A percentile compares a stretch with the other conserved stretches of the same genome.
phyloP scores from a whole-genome alignment of 2,113 vertebrate genomes.

The Myxocyprinus asiaticus region DNA sequence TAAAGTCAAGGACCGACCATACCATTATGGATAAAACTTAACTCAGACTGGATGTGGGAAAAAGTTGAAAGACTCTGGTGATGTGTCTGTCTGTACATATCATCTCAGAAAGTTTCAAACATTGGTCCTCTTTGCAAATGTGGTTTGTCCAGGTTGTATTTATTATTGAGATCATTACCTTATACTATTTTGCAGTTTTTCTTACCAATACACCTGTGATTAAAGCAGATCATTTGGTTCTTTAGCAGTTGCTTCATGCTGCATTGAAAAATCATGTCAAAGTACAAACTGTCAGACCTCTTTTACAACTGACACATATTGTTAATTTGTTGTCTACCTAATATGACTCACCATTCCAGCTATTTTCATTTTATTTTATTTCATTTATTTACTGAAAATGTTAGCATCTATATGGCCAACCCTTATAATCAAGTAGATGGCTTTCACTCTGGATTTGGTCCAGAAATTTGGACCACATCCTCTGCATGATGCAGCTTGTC shows the following conservation, averaged over 20 bases:
- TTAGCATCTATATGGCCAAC: neutral
- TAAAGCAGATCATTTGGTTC: neutral
- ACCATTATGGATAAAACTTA: too few species aligned
- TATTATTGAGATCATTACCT: neutral
- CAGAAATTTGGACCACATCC: constrained; percentile 58
- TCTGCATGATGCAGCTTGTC: constrained; percentile 25
- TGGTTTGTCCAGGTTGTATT: too few species aligned
- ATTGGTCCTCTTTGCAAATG: too few species aligned
- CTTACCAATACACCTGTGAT: neutral
- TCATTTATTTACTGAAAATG: neutral
- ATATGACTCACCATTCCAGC: neutral
- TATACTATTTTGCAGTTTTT: neutral
- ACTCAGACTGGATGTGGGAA: too few species aligned
- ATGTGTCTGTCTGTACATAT: too few species aligned
- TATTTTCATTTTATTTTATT: too few species aligned
- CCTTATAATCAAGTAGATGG: neutral
- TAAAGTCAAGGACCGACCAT: too few species aligned
- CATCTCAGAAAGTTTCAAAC: too few species aligned
- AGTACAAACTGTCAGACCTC: neutral
- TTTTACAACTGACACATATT: neutral
- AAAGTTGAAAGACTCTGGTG: too few species aligned
- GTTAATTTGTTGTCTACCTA: neutral
- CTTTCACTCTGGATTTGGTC: neutral
- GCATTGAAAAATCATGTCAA: neutral
- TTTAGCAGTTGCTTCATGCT: neutral